Evolutionary conservation across 2,888 invertebrate genomes (phyloP).

Genomic region (Mechanitis messenoides): DNA sequence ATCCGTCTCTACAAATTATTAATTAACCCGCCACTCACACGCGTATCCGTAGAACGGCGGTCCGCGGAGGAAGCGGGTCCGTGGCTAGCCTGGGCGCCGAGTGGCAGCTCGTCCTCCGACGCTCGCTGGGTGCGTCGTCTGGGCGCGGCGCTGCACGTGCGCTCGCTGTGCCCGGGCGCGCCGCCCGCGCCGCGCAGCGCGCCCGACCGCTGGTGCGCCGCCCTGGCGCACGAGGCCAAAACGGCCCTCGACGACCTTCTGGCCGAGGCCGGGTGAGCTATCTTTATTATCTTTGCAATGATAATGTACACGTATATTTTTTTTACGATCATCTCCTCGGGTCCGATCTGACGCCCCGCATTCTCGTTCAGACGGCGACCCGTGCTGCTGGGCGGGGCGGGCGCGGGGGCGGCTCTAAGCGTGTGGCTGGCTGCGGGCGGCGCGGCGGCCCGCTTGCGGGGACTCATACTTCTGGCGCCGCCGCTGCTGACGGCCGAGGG

Average conservation of each 20-base stretch:
- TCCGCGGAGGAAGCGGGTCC: slow-evolving; percentile 27
- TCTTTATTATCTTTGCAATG: not conserved
- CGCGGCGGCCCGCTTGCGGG: slow-evolving; percentile 43
- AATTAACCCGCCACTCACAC: not conserved
- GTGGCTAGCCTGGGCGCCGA: slow-evolving; percentile 36
- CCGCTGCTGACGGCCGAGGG: slow-evolving; percentile 81
- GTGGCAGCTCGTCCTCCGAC: slow-evolving; percentile 31
- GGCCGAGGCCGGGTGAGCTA: slow-evolving; percentile 46
- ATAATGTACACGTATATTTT: too few relatives aligned
- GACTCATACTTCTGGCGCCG: slow-evolving; percentile 82
- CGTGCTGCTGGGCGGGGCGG: slow-evolving; percentile 43
- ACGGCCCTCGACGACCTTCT: slow-evolving; percentile 45
- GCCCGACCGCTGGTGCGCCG: slow-evolving; percentile 44
- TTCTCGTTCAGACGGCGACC: slow-evolving; percentile 23
- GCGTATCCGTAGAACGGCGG: slow-evolving; percentile 17
- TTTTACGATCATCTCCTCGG: too few relatives aligned
- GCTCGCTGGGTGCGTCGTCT: slow-evolving; percentile 38
- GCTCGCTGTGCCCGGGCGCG: slow-evolving; percentile 34
- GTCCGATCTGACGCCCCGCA: not conserved
- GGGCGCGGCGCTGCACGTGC: slow-evolving; percentile 41
- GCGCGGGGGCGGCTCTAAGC: slow-evolving; percentile 41
- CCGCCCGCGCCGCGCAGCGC: slow-evolving; percentile 39
- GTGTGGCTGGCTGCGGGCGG: slow-evolving; percentile 34
- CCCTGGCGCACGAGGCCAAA: slow-evolving; percentile 39
- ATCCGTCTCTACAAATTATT: not conserved